A percentile compares a stretch with the other conserved stretches of the same genome.
Evolutionary conservation across 2,888 invertebrate species (phyloP).

Genomic region (Epinotia ramella): DNA sequence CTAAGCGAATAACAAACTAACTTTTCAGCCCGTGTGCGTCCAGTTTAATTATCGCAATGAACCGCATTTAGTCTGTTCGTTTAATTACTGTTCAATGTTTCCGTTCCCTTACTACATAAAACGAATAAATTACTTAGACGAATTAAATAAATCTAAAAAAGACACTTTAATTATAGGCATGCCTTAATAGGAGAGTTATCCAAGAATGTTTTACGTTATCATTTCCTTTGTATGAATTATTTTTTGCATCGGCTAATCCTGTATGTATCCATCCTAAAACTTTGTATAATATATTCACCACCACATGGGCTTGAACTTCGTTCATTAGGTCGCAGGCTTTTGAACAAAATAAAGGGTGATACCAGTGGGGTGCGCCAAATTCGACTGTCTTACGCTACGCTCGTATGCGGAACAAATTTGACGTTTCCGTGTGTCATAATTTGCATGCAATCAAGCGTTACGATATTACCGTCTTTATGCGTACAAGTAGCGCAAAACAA

Average conservation of each 20-base stretch:
- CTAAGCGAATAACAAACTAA: constrained; percentile 46
- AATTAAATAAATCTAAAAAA: background rate
- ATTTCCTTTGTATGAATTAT: background rate
- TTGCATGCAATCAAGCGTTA: constrained; percentile 72
- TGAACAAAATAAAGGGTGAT: constrained; percentile 71
- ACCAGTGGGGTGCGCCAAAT: constrained; percentile 60
- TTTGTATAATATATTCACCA: constrained; percentile 66
- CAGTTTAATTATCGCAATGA: constrained; percentile 44
- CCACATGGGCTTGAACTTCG: constrained; percentile 59
- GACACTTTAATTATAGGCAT: background rate
- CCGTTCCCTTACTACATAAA: constrained; percentile 2
- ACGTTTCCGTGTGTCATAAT: constrained; percentile 69
- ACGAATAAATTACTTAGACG: background rate
- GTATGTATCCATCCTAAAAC: constrained; percentile 44
- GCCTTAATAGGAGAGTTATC: too few relatives aligned
- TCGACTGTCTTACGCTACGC: constrained; percentile 54
- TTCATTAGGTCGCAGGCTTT: constrained; percentile 70
- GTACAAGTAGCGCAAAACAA: constrained; percentile 23
- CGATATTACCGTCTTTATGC: constrained; percentile 49
- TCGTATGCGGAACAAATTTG: constrained; percentile 64
- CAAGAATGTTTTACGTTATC: too few relatives aligned
- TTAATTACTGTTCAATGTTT: constrained; percentile 45
- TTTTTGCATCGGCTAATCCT: background rate
- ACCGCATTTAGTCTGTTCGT: constrained; percentile 47
- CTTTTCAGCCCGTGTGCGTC: constrained; percentile 44